Base-by-base conservation (phyloP, 2,888 invertebrate species). In the Tetragonisca angustula region DNA sequence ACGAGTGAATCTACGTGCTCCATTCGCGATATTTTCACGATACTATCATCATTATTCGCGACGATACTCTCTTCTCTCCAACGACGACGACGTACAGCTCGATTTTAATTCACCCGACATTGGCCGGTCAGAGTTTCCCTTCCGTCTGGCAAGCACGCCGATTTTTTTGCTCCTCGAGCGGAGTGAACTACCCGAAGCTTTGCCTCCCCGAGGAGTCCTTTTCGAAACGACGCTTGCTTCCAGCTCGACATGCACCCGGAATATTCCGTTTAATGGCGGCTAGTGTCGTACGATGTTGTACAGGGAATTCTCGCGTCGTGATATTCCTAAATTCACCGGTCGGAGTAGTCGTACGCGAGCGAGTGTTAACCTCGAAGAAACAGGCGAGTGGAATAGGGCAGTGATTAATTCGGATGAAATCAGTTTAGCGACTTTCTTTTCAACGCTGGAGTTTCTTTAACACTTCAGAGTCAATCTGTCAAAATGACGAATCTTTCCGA, bases 261-360 rank as follows among this genome's bases (percentile, higher is more conserved):
- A 78, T 68, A 72, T 81, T 80, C 78, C 69, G 67, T 68, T 69
- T 85, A 81, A 85, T 72, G 78, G 61, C 71, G 68, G 24, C 74
- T 24, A 61, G 74, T 74, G 76, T 76, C 70, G 73, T 65, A 59
- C 50, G 67, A n/a, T 43, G 67, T 24, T 69, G 43, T 32, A 68
- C 56, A 19, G 74, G 50, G 79, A 68, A 69, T 70, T 75, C 43
- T n/a, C 19, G 17, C 24, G 43, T 4, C 52, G 56, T 24, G 3
- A 21, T 76, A 50, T 68, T 68, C 27, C 17, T 17, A 36, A 69
- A 70, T 62, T 70, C 43, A 27, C 24, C 9, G 64, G 61, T 9
- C 61, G 4, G n/a, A 2, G 5, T 15, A 59, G n/a, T 59, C 13
- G 61, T 9, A n/a, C n/a, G 9, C 17, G 17, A 17, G 32, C 32